phyloP scores from a whole-genome alignment of 2,797 vertebrate species.

The Cyclura pinguis region DNA sequence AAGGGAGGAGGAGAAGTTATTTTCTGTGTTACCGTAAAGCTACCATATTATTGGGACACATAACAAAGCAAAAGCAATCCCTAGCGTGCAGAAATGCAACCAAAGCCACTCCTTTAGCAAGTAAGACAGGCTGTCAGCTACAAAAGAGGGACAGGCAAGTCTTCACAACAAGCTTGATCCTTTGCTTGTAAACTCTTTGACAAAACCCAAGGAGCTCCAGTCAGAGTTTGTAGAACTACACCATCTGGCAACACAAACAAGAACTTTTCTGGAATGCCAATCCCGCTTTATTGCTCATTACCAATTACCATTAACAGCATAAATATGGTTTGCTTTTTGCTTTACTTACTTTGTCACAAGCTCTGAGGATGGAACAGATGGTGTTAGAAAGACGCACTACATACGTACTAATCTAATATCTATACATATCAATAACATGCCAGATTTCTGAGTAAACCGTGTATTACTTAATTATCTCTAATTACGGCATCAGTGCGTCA shows the following conservation, averaged over 20 bases:
- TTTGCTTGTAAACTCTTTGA: background rate
- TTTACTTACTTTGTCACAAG: slow-evolving; percentile 19
- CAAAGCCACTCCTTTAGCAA: background rate
- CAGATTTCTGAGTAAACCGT: slow-evolving; percentile 49
- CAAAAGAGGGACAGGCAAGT: background rate
- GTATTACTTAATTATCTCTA: slow-evolving; percentile 62
- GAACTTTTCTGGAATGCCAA: slow-evolving; percentile 2
- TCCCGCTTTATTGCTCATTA: slow-evolving; percentile 6
- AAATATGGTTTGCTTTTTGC: slow-evolving; percentile 19
- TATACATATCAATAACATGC: slow-evolving; percentile 59
- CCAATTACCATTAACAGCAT: slow-evolving; percentile 36
- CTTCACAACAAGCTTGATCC: background rate
- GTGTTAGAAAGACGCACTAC: slow-evolving; percentile 28
- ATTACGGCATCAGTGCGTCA: slow-evolving; percentile 61
- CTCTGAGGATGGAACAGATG: slow-evolving; percentile 42
- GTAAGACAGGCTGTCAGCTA: background rate
- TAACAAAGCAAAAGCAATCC: background rate
- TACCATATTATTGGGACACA: background rate
- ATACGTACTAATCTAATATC: slow-evolving; percentile 32
- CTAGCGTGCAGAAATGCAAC: background rate
- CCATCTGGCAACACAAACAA: slow-evolving; percentile 33
- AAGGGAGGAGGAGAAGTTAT: too few relatives aligned
- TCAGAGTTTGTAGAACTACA: background rate
- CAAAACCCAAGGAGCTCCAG: background rate
- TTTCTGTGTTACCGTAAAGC: background rate